Conservation (phyloP, 2,888 invertebrate species). For the Diplolepis rosae region DNA sequence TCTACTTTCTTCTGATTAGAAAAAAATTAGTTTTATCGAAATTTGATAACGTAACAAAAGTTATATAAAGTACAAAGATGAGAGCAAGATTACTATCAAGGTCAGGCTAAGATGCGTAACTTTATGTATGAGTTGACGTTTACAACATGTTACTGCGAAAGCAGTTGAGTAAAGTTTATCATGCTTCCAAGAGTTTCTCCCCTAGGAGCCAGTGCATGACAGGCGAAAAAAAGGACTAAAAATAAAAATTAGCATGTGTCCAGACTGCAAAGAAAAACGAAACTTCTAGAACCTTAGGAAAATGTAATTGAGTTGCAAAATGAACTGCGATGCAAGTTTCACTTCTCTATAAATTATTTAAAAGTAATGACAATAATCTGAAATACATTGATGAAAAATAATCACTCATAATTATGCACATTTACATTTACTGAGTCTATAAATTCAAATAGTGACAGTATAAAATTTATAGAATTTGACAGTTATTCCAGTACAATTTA, state of each 20-base stretch:
- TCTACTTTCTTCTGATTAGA: background rate
- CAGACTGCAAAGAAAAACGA: background rate
- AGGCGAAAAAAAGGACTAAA: background rate
- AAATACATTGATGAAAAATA: too few relatives aligned
- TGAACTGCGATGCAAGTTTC: too few relatives aligned
- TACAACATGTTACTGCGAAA: conserved; percentile 18
- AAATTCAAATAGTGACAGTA: too few relatives aligned
- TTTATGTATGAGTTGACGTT: conserved; percentile 1
- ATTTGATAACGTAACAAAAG: background rate
- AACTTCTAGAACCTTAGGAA: too few relatives aligned
- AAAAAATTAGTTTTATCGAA: background rate
- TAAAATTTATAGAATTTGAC: too few relatives aligned
- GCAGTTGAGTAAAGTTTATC: conserved; percentile 1
- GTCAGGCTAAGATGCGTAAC: conserved; percentile 24
- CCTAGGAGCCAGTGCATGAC: conserved; percentile 4
- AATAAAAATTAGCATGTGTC: background rate
- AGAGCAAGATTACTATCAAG: conserved; percentile 11
- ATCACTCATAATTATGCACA: too few relatives aligned
- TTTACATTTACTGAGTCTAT: too few relatives aligned
- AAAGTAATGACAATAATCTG: too few relatives aligned
- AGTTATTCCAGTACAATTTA: too few relatives aligned
- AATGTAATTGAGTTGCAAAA: too few relatives aligned
- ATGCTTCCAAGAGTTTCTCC: conserved; percentile 10
- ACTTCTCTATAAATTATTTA: too few relatives aligned
- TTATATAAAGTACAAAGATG: background rate